Conservation (phyloP, 2,113 vertebrate genomes). For the Tenebrosternarchus preto region DNA sequence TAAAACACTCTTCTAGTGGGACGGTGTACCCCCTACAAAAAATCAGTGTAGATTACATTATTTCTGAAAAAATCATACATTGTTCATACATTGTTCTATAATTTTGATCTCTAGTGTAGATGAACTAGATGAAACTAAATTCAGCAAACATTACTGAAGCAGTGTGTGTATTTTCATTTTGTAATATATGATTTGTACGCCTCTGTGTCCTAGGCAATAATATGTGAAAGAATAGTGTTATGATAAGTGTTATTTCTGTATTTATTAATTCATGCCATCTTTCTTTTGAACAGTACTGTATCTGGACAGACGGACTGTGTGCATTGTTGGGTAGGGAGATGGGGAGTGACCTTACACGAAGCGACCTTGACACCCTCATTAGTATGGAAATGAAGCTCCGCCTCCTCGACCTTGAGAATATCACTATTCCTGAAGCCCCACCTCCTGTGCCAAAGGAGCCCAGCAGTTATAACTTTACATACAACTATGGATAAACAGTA, state of each 20-base stretch:
- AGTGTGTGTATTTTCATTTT: no score
- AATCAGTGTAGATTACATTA: no score
- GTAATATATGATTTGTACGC: no score
- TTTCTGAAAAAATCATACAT: no score
- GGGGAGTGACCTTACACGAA: constrained; percentile 94
- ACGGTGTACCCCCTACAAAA: no score
- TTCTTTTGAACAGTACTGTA: constrained; percentile 83
- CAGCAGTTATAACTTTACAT: constrained; percentile 97
- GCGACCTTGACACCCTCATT: constrained; percentile 94
- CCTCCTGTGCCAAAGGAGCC: constrained; percentile 95
- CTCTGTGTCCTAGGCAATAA: no score
- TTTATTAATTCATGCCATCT: not conserved
- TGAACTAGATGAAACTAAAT: no score
- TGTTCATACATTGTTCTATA: no score
- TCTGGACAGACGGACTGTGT: constrained; percentile 94
- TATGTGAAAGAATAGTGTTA: no score
- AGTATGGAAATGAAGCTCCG: constrained; percentile 99
- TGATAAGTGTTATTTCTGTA: not conserved
- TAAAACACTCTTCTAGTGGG: no score
- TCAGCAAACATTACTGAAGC: no score
- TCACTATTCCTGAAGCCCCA: constrained; percentile 91
- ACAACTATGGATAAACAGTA: constrained; percentile 88
- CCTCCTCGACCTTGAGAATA: constrained; percentile 95
- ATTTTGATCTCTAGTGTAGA: no score
- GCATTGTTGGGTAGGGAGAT: constrained; percentile 95